Base-by-base conservation (phyloP, 2,797 vertebrate genomes). In the Phoeniculus purpureus region DNA sequence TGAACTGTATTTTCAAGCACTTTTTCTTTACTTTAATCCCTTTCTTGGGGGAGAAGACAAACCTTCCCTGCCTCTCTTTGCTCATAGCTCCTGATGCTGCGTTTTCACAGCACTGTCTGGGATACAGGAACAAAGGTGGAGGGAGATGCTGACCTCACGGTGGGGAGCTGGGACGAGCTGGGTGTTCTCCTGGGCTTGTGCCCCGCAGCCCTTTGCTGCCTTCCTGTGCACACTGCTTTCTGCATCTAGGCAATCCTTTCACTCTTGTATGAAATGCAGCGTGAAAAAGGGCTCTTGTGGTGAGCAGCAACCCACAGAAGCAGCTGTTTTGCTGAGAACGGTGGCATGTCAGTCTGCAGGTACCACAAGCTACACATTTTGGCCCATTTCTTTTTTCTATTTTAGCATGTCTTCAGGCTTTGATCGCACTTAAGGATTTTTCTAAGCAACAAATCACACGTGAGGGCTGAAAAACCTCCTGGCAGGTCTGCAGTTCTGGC, bases 1-100 rank as follows among this genome's bases (percentile, higher is more conserved):
- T 81, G 37, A 71, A 83, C 26, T 89, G 23, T 20, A 4, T 65
- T 89, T 89, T 83, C 37, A 83, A 91, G 84, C 20, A 65, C 23
- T 71, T 92, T 59, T 80, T 23, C 45, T 79, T 60, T 45, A 62
- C 32, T 92, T 79, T 64, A 77, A 92, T 92, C 37, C 4, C 6
- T 92, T 88, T 92, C 61, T 71, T 70, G 73, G 32, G 72, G 64
- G 52, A 20, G 48, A 73, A 87, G 67, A 60, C 15, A 81, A 81
- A 55, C 73, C 66, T 55, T 56, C 43, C 17, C 43, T 91, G 65
- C 18, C 23, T 40, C 65, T 22, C 78, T 93, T 93, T 94, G 87
- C 82, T 86, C 74, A 86, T 67, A n/a, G 54, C 32, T 81, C 50
- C 70, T 48, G 55, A 86, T 0, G 1, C 58, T 62, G 51, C 2